Percentiles rank a stretch among this genome's conserved stretches.
Conservation (phyloP, 2,888 invertebrate genomes). For the Phortica okadai region DNA sequence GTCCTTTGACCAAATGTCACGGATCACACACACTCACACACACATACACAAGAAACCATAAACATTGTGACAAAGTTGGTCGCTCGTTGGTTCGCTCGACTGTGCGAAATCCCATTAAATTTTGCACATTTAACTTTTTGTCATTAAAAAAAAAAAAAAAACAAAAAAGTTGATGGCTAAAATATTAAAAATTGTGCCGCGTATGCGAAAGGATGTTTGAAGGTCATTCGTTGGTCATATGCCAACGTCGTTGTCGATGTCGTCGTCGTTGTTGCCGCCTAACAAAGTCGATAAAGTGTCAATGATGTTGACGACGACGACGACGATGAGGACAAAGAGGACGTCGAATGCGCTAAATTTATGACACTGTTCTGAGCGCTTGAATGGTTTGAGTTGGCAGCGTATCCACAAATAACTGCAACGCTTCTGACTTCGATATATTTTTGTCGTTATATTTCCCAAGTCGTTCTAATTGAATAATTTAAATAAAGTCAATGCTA, state of each 20-base stretch:
- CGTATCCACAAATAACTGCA: no score
- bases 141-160: constrained; percentile 50
- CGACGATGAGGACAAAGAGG: not conserved
- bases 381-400: not conserved
- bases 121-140: constrained; percentile 61
- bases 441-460: not conserved
- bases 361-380: not conserved
- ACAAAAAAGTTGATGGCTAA: not conserved
- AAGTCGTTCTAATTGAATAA: constrained; percentile 57
- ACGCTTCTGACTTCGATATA: no score
- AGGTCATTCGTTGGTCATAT: constrained; percentile 51
- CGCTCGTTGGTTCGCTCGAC: not conserved
- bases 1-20: no score
- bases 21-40: not conserved
- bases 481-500: constrained; percentile 39
- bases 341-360: not conserved
- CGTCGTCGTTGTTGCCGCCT: not conserved
- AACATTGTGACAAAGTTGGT: not conserved
- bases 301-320: not conserved
- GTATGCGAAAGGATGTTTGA: constrained; percentile 64
- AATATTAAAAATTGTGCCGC: constrained; percentile 32
- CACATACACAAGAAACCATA: not conserved
- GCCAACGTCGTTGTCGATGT: not conserved
- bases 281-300: not conserved
- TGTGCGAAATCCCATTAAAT: constrained; percentile 59